Conservation (phyloP, 2,888 invertebrate species). For the Reticulitermes lucifugus region DNA sequence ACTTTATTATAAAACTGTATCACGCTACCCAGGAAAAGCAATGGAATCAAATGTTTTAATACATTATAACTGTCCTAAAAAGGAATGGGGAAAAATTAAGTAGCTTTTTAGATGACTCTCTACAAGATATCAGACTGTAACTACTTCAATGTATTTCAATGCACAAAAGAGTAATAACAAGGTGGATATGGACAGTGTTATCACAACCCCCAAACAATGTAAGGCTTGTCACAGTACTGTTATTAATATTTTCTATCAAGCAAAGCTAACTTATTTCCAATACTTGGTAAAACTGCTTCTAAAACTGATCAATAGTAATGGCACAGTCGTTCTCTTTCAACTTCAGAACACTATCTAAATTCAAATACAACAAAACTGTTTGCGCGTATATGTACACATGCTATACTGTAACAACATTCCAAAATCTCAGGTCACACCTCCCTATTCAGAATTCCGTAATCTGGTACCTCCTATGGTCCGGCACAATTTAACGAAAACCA, state of each 20-base stretch:
- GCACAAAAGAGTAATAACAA: neutral
- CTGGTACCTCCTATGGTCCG: too few relatives aligned
- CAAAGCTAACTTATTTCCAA: neutral
- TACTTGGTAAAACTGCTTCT: conserved; percentile 12
- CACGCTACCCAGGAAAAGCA: too few relatives aligned
- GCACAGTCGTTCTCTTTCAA: neutral
- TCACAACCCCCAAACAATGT: conserved; percentile 3
- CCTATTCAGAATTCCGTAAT: too few relatives aligned
- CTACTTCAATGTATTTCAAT: neutral
- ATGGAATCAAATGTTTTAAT: too few relatives aligned
- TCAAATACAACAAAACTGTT: conserved; percentile 2
- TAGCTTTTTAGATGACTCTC: too few relatives aligned
- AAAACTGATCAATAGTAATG: conserved; percentile 1
- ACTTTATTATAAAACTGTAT: too few relatives aligned
- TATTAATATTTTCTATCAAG: conserved; percentile 9
- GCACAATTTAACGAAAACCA: too few relatives aligned
- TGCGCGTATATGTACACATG: neutral
- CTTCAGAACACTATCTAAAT: neutral
- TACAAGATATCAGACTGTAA: neutral
- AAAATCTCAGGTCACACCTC: neutral
- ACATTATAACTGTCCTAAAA: too few relatives aligned
- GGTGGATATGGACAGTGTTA: neutral
- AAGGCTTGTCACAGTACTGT: neutral
- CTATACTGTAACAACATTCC: neutral
- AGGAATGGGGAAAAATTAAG: too few relatives aligned